phyloP scores from a whole-genome alignment of 2,797 vertebrate species.

The Epinephelus coioides region DNA sequence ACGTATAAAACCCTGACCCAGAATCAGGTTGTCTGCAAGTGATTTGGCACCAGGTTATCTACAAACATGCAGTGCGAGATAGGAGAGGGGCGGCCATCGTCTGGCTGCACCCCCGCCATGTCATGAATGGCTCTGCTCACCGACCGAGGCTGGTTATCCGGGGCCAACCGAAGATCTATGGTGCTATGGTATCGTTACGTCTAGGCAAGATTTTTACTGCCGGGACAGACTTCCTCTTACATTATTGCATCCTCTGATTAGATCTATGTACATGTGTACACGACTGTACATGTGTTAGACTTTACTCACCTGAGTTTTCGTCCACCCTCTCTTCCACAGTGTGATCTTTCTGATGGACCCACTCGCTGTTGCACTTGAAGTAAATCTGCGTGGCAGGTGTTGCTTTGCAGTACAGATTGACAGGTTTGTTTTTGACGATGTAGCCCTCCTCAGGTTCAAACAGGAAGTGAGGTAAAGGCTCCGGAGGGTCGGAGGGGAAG shows the following conservation, averaged over 20 bases:
- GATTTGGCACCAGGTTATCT: no score
- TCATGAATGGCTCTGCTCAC: no score
- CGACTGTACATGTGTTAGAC: background rate
- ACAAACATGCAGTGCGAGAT: no score
- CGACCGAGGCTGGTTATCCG: no score
- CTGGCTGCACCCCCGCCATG: no score
- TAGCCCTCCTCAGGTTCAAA: conserved; percentile 96
- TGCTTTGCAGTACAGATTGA: conserved; percentile 95
- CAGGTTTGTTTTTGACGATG: conserved; percentile 96
- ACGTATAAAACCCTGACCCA: no score
- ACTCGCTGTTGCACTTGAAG: conserved; percentile 97
- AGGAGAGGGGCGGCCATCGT: no score
- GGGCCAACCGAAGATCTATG: no score
- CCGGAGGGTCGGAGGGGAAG: conserved; percentile 95
- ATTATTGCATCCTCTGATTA: background rate
- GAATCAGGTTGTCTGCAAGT: no score
- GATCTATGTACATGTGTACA: background rate
- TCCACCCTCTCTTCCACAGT: conserved; percentile 94
- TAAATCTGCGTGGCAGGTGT: conserved; percentile 96
- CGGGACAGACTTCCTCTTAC: background rate
- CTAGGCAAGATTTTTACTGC: no score
- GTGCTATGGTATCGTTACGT: no score
- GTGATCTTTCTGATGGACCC: conserved; percentile 98
- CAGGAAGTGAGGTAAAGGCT: conserved; percentile 94
- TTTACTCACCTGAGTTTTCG: conserved; percentile 92